phyloP scores from a whole-genome alignment of 2,888 invertebrate species.

The Fragum sueziense region DNA sequence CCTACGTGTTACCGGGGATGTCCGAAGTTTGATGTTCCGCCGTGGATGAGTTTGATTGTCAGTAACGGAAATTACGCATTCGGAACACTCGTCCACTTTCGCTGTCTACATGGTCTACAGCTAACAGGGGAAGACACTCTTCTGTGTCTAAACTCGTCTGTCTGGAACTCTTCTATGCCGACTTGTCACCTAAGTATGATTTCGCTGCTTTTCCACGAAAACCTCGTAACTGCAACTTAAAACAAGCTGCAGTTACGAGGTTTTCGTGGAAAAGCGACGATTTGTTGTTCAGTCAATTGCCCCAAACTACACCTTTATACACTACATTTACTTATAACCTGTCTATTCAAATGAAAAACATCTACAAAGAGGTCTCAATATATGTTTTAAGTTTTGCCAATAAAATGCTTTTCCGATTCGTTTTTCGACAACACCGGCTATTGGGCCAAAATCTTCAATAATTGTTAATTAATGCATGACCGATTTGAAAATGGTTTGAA shows the following conservation, averaged over 20 bases:
- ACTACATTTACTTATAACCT: background rate
- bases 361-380: background rate
- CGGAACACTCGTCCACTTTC: constrained; percentile 8
- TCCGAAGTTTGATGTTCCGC: background rate
- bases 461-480: too few species aligned
- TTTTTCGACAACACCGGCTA: too few species aligned
- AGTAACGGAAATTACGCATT: constrained; percentile 15
- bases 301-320: background rate
- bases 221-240: too few species aligned
- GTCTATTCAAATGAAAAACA: background rate
- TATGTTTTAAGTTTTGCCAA: too few species aligned
- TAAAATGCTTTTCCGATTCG: too few species aligned
- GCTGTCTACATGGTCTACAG: background rate
- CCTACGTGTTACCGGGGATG: constrained; percentile 17
- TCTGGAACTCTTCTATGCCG: background rate
- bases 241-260: too few species aligned
- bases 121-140: background rate
- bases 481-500: too few species aligned
- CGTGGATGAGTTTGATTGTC: background rate
- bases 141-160: background rate
- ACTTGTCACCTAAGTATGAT: background rate
- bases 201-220: too few species aligned
- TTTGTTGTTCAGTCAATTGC: background rate
- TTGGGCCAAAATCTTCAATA: too few species aligned
- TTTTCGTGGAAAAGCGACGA: too few species aligned